Base-by-base conservation (phyloP, 1,140 invertebrate genomes). In the Heliconius himera region DNA sequence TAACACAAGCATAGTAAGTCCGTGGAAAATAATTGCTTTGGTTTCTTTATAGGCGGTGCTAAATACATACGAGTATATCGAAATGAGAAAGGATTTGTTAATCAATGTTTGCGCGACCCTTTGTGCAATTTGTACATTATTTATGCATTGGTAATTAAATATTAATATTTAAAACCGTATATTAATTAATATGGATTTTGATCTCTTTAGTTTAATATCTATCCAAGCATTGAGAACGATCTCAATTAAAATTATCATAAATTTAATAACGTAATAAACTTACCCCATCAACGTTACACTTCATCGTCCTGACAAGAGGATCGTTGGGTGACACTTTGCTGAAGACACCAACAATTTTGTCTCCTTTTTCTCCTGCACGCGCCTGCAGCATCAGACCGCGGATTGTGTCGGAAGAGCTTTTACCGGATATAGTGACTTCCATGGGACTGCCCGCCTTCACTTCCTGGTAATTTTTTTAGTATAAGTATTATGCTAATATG, bases 351-450 rank as follows among this genome's bases (percentile, higher is more conserved):
- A 96, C 88, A 38, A 91, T 90, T 9, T 92, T 88, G 74, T 93
- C 85, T 8, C 91, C 91, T 8, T 92, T 89, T 74, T 93, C 85
- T 4, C 91, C 92, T 16, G 88, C 84, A 13, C 95, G 88, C n/a
- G 94, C 95, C 83, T 96, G 95, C 29, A 96, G 83, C 77, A 96
- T 87, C 83, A 95, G 92, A 46, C 95, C 95, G 70, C 93, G 92
- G 89, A 96, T 95, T 49, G 87, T 95, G 86, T 95, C 87, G 0
- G 78, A 73, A 1, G 91, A 54, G 29, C 75, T 82, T 73, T 91
- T 94, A 60, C 95, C 93, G 41, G 89, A 83, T 77, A 96, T 91
- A 9, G 91, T 93, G 49, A 96, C 87, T 79, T 90, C 82, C 85
- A 94, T 84, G 1, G 91, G 85, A 56, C 79, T 86, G 41, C 93